Evolutionary conservation across 1,140 invertebrate genomes (phyloP), one percentile per base, ranked within the genome.

Genomic region (Scaptomyza graminum): DNA sequence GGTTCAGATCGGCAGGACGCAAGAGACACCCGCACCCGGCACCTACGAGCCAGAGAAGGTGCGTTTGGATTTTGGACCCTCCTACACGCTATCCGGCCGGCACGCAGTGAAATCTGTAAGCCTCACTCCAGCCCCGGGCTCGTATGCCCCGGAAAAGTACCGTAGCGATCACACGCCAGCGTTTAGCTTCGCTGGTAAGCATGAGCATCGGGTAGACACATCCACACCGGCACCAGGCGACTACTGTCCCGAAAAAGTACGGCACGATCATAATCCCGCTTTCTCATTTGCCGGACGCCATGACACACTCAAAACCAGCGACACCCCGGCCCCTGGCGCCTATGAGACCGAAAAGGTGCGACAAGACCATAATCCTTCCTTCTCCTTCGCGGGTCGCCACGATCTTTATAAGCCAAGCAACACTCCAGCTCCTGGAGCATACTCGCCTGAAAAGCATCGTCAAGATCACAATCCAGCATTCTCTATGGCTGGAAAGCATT

Each of bases 191-290:
- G 92, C 93, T 50, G 93, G 92, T 77, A 90, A 88, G 74, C 79
- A 82, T 68, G 93, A 94, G 72, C 93, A 93, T 25, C 92, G 93
- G 5, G 95, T 95, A 91, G 78, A 92, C 2, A 96, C 95, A 85
- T 92, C 94, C 41, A 96, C 95, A 12, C 97, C 97, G 11, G 95
- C 95, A 83, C 94, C 97, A 75, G 93, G 96, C 83, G 93, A 95
- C 91, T 94, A 98, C 93, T 93, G 95, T 92, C 96, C 96, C 6
- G 96, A 97, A 83, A 56, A 73, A 79, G 71, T 88, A 25, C 94
- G 95, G 61, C 90, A 93, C 68, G 92, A 92, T 65, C 92, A 85
- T 59, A 85, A 93, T 65, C 94, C 94, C 37, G 93, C 94, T 83
- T 94, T 93, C 74, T 93, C 92, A 87, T 88, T 87, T 57, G 83